phyloP scores from a whole-genome alignment of 2,888 invertebrate genomes.

The Erannis defoliaria region DNA sequence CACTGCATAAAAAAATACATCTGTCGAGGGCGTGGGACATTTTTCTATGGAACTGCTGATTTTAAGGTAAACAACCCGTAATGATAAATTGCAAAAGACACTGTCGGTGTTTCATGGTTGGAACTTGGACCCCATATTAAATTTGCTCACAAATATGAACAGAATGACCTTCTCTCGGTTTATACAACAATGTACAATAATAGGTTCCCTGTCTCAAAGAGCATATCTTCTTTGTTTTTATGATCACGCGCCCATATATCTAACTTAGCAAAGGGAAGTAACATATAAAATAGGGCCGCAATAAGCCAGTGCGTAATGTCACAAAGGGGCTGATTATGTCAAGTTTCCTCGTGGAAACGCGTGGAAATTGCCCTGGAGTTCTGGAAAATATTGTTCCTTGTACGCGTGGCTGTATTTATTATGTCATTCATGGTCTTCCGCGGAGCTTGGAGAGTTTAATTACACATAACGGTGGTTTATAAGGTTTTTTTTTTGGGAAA shows the following conservation, averaged over 20 bases:
- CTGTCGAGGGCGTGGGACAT: no score
- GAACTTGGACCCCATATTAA: no score
- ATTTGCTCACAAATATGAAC: no score
- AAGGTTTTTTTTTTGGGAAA: no score
- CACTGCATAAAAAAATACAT: no score
- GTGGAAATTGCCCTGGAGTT: conserved; percentile 28
- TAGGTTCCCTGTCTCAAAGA: conserved; percentile 4
- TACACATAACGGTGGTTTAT: no score
- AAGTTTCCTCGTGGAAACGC: conserved; percentile 28
- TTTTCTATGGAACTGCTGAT: no score
- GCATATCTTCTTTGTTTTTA: conserved; percentile 29
- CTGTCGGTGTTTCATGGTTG: no score
- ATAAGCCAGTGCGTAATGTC: conserved; percentile 44
- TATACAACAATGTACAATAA: no score
- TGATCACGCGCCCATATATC: conserved; percentile 43
- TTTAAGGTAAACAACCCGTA: no score
- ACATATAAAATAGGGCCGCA: conserved; percentile 45
- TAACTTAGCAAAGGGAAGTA: conserved; percentile 47
- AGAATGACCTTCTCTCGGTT: no score
- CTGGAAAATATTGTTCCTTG: conserved; percentile 30
- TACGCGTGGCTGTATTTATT: conserved; percentile 30
- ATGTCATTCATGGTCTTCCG: conserved; percentile 6
- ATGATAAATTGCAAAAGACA: no score
- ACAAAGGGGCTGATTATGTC: conserved; percentile 49
- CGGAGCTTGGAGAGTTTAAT: neutral